A percentile compares a stretch with the other conserved stretches of the same genome.
Conservation (phyloP, 2,113 vertebrate genomes). For the Meles meles region DNA sequence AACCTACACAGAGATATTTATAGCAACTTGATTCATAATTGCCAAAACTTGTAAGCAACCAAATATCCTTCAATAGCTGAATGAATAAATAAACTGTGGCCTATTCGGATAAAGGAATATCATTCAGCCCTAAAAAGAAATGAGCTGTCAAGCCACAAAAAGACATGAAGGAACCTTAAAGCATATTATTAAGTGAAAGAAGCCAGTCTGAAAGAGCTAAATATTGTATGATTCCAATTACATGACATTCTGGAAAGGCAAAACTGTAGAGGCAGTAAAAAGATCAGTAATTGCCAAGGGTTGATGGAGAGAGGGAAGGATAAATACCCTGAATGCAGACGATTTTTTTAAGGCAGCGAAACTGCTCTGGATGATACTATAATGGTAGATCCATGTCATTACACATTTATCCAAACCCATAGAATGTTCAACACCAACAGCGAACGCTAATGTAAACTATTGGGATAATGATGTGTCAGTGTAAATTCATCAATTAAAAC, state of each 20-base stretch:
- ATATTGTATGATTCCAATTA: not conserved
- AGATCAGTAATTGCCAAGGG: not conserved
- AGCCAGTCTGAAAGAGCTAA: not conserved
- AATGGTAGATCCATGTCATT: not conserved
- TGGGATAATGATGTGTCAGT: not conserved
- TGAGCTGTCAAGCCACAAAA: not conserved
- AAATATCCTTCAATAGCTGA: not conserved
- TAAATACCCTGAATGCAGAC: not conserved
- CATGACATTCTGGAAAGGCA: not conserved
- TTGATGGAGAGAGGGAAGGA: not conserved
- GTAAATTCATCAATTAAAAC: not conserved
- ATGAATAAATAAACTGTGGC: not conserved
- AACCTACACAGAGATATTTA: not conserved
- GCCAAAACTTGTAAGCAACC: not conserved
- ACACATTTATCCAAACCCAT: not conserved
- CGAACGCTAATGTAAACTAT: not conserved
- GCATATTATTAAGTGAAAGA: not conserved
- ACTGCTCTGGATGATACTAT: not conserved
- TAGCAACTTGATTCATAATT: not conserved
- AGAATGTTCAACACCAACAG: not conserved
- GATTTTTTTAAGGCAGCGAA: not conserved
- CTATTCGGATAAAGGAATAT: not conserved
- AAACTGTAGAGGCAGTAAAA: not conserved
- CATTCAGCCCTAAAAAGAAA: not conserved
- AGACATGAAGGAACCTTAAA: not conserved